These are phyloP conservation scores for Brachylomia viminalis DNA, from an alignment of 2,888 invertebrate genomes.

Conservation along the genomic window DNA sequence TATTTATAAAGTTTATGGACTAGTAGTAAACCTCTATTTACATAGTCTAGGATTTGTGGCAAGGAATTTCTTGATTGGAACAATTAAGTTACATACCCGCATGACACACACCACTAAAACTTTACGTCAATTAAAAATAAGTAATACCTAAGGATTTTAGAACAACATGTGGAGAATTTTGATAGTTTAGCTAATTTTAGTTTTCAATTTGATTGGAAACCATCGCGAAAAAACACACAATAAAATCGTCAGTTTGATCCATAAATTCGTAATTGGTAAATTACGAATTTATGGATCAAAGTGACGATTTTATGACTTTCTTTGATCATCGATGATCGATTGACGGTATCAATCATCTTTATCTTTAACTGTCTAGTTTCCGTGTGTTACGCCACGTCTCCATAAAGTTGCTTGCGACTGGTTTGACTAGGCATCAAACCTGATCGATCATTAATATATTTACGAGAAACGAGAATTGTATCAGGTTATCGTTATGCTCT, in stretches of 20 bases:
- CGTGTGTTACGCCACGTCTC: constrained; percentile 56
- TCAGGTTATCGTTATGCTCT: constrained; percentile 45
- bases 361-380: constrained; percentile 58
- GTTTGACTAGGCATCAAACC: constrained; percentile 62
- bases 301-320: constrained; percentile 49
- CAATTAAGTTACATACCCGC: constrained; percentile 14
- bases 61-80: constrained; percentile 47
- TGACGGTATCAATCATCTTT: constrained; percentile 50
- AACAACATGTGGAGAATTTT: constrained; percentile 17
- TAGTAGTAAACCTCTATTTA: constrained; percentile 4
- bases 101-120: constrained; percentile 1
- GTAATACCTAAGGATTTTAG: constrained; percentile 17
- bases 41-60: constrained; percentile 9
- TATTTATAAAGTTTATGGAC: constrained; percentile 28
- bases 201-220: constrained; percentile 14
- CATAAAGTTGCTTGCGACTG: constrained; percentile 53
- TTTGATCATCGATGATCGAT: constrained; percentile 56
- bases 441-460: constrained; percentile 65
- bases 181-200: constrained; percentile 4
- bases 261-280: too few relatives aligned
- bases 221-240: constrained; percentile 23
- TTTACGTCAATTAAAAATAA: constrained; percentile 25
- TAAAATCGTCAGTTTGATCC: too few relatives aligned
- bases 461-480: constrained; percentile 61
- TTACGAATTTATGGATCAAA: constrained; percentile 40